Conservation (phyloP, 2,113 vertebrate species). For the Solea senegalensis region DNA sequence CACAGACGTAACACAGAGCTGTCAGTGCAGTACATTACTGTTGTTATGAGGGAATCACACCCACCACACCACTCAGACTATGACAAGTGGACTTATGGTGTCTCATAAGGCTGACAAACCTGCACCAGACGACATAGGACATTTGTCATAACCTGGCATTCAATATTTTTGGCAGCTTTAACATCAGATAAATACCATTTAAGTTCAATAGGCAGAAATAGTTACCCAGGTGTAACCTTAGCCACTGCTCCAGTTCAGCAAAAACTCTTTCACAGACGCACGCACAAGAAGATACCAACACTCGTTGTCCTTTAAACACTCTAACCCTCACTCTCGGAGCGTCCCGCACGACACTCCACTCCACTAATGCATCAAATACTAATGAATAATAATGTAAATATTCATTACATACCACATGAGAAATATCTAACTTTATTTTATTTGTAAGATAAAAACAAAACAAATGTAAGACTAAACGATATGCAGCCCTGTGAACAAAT, state of each 20-base stretch:
- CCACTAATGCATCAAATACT: constrained; percentile 72
- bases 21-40: constrained; percentile 72
- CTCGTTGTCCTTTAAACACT: constrained; percentile 67
- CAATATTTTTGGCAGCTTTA: constrained; percentile 75
- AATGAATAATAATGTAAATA: constrained; percentile 82
- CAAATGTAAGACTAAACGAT: constrained; percentile 73
- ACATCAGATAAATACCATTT: constrained; percentile 67
- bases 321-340: constrained; percentile 74
- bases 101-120: constrained; percentile 57
- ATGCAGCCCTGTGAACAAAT: constrained; percentile 82
- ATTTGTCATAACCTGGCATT: constrained; percentile 68
- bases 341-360: constrained; percentile 57
- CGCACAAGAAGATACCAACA: constrained; percentile 67
- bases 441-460: constrained; percentile 74
- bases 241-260: constrained; percentile 66
- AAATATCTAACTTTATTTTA: constrained; percentile 81
- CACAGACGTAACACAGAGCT: constrained; percentile 56
- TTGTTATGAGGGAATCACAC: constrained; percentile 61
- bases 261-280: constrained; percentile 63
- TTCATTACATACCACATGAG: constrained; percentile 70
- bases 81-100: constrained; percentile 65
- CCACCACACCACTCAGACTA: constrained; percentile 59
- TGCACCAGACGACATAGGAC: constrained; percentile 58
- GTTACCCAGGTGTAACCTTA: constrained; percentile 62
- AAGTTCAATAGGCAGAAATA: constrained; percentile 54